phyloP scores from a whole-genome alignment of 2,888 invertebrate species.

The Sericinus montela region DNA sequence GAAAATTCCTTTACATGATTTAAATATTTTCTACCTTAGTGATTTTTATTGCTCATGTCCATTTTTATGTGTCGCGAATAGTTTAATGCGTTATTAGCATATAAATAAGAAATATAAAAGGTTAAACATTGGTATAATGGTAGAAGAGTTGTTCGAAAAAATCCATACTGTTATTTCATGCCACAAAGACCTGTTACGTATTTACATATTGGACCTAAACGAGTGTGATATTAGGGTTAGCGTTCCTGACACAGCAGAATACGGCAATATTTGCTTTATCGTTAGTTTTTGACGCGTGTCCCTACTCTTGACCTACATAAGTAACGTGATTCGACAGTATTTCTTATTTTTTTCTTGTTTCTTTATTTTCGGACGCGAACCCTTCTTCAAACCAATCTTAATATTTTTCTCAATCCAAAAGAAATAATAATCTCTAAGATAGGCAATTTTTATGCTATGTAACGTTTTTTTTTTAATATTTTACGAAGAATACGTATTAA shows the following conservation, averaged over 20 bases:
- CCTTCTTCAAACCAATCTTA: conserved; percentile 7
- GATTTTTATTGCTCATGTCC: no score
- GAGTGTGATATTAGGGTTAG: conserved; percentile 18
- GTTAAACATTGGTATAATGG: background rate
- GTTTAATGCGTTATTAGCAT: no score
- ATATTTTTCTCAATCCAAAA: no score
- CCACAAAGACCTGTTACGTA: conserved; percentile 7
- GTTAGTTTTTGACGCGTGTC: conserved; percentile 16
- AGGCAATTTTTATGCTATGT: no score
- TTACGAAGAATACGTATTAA: no score
- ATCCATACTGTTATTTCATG: background rate
- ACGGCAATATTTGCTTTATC: conserved; percentile 12
- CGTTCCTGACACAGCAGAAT: conserved; percentile 18
- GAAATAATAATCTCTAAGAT: no score
- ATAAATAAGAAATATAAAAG: no score
- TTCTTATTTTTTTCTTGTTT: conserved; percentile 4
- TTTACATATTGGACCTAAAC: conserved; percentile 16
- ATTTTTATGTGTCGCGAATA: no score
- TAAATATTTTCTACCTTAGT: no score
- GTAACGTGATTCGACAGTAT: conserved; percentile 20
- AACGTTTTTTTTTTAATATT: no score
- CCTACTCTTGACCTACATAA: conserved; percentile 28
- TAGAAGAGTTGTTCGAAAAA: background rate
- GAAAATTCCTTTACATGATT: no score
- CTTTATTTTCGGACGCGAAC: conserved; percentile 2